A percentile compares a stretch with the other conserved stretches of the same genome.
Evolutionary conservation across 2,888 invertebrate genomes (phyloP).

Genomic region (Cantharis flavilabris): DNA sequence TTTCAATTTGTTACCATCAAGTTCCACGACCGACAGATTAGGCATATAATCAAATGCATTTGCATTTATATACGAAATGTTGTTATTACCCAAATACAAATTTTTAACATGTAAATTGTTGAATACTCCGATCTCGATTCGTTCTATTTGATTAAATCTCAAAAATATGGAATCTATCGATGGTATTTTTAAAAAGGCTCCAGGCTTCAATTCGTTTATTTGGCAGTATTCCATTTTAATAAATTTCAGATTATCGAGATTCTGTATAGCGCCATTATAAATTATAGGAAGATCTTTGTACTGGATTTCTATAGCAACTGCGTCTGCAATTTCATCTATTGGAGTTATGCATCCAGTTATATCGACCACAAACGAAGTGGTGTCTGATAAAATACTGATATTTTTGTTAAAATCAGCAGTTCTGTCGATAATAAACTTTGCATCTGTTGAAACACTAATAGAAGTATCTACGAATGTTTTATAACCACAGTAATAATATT

Average conservation of each 20-base stretch:
- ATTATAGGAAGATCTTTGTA: conserved; percentile 9
- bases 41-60: conserved; percentile 42
- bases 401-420: conserved; percentile 9
- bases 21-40: conserved; percentile 41
- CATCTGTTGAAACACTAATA: conserved; percentile 13
- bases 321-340: conserved; percentile 8
- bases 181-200: conserved; percentile 27
- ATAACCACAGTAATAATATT: conserved; percentile 15
- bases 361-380: conserved; percentile 18
- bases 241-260: conserved; percentile 24
- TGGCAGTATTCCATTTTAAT: conserved; percentile 24
- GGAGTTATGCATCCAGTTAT: conserved; percentile 24
- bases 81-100: conserved; percentile 36
- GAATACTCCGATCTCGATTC: conserved; percentile 16
- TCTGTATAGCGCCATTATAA: conserved; percentile 32
- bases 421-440: conserved; percentile 19
- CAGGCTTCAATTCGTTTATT: conserved; percentile 26
- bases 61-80: conserved; percentile 32
- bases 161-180: conserved; percentile 8
- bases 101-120: conserved; percentile 12
- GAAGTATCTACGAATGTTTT: conserved; percentile 18
- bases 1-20: conserved; percentile 46
- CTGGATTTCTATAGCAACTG: conserved; percentile 29
- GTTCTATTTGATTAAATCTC: conserved; percentile 7
- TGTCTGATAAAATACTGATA: conserved; percentile 12